Conservation (phyloP, 2,888 invertebrate genomes). For the Seira musarum region DNA sequence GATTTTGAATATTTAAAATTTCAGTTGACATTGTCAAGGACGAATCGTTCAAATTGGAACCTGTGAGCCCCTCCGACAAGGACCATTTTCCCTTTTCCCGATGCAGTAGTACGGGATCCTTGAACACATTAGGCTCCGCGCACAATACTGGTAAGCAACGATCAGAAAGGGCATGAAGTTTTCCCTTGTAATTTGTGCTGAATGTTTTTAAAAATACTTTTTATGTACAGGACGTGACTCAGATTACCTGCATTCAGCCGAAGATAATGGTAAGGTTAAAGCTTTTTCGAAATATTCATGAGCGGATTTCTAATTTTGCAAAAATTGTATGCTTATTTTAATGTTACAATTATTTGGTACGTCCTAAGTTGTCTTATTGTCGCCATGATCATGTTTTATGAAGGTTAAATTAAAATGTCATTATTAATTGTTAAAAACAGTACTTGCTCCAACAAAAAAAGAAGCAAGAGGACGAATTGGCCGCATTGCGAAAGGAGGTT, state of each 20-base stretch:
- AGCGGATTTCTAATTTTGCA: no score
- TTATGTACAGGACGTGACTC: slow-evolving; percentile 47
- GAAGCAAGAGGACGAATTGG: slow-evolving; percentile 95
- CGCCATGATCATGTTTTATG: no score
- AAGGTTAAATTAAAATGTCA: no score
- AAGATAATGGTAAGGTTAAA: slow-evolving; percentile 60
- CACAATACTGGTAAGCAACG: slow-evolving; percentile 86
- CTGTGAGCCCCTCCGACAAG: slow-evolving; percentile 77
- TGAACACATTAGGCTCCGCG: slow-evolving; percentile 84
- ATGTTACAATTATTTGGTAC: slow-evolving; percentile 2
- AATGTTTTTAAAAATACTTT: not conserved
- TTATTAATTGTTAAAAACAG: slow-evolving; percentile 73
- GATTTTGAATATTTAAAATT: no score
- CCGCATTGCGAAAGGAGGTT: slow-evolving; percentile 91
- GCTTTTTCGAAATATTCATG: no score
- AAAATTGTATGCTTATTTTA: slow-evolving; percentile 11
- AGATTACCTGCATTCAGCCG: slow-evolving; percentile 55
- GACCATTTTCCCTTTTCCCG: slow-evolving; percentile 78
- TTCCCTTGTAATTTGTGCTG: not conserved
- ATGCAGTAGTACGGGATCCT: slow-evolving; percentile 84
- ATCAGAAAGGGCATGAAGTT: no score
- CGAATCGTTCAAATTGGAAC: slow-evolving; percentile 74
- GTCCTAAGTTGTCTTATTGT: not conserved
- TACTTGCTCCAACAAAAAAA: slow-evolving; percentile 92
- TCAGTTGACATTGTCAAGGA: slow-evolving; percentile 48